Percentiles rank a stretch among this genome's conserved stretches.
Evolutionary conservation across 2,797 vertebrate genomes (phyloP).

Genomic region (Lycodopsis pacificus): DNA sequence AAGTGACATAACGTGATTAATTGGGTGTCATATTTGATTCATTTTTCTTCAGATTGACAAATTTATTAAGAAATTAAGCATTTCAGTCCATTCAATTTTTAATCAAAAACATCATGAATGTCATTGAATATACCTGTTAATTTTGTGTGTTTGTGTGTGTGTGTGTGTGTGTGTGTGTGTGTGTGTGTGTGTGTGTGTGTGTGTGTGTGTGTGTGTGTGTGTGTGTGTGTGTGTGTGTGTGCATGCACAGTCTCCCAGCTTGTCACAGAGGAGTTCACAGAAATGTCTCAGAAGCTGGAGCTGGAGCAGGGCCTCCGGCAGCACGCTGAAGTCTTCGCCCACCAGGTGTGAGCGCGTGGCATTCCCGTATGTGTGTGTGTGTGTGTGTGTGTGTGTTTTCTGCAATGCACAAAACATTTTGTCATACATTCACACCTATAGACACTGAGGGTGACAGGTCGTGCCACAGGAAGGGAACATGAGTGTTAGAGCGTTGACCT

Average conservation of each 20-base stretch:
- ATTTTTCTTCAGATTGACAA: background rate
- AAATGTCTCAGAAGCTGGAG: slow-evolving; percentile 84
- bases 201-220: background rate
- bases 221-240: background rate
- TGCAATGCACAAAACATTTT: slow-evolving; percentile 59
- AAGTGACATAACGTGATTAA: background rate
- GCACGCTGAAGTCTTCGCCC: slow-evolving; percentile 85
- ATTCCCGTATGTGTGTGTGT: background rate
- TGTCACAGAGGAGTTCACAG: slow-evolving; percentile 83
- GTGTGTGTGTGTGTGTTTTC: slow-evolving; percentile 35
- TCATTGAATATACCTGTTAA: background rate
- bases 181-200: slow-evolving; percentile 10
- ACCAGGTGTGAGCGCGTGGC: slow-evolving; percentile 79
- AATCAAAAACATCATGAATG: background rate
- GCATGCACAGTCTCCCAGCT: slow-evolving; percentile 81
- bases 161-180: slow-evolving; percentile 1
- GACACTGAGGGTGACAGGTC: slow-evolving; percentile 68
- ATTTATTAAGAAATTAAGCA: slow-evolving; percentile 1
- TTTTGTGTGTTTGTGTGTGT: slow-evolving; percentile 15
- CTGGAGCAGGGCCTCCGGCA: slow-evolving; percentile 86
- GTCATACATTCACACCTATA: slow-evolving; percentile 70
- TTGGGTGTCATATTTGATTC: background rate
- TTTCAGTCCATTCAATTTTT: background rate
- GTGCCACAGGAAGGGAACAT: slow-evolving; percentile 58
- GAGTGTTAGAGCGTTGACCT: slow-evolving; percentile 62